Conservation (phyloP, 2,113 vertebrate genomes). For the Trogon surrucura region DNA sequence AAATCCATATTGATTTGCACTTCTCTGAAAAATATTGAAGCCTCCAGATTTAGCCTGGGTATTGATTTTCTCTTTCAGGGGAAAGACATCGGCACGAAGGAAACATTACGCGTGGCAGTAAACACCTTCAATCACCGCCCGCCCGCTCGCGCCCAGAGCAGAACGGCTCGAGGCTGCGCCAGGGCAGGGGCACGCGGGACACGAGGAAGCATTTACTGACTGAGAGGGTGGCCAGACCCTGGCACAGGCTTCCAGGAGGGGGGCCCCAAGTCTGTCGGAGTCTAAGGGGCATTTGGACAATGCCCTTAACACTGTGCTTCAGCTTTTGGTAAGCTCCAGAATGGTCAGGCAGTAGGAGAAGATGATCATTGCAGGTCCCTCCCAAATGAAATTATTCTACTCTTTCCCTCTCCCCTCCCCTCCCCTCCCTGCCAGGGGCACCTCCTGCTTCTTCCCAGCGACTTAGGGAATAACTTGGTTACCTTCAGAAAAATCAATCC, state of each 20-base stretch:
- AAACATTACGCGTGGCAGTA: slow-evolving; percentile 27
- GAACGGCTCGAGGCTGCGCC: neutral
- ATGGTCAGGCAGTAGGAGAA: accelerated
- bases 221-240: accelerated
- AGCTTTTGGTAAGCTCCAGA: neutral
- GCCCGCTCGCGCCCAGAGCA: neutral
- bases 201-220: neutral
- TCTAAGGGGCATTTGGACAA: neutral
- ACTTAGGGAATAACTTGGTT: neutral
- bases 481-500: neutral
- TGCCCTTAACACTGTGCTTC: neutral
- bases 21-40: slow-evolving; percentile 56
- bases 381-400: too few relatives aligned
- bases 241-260: neutral
- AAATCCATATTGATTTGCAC: slow-evolving; percentile 66
- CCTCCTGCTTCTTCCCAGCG: neutral
- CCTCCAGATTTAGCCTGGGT: slow-evolving; percentile 41
- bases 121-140: slow-evolving; percentile 28
- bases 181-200: neutral
- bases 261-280: neutral
- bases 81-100: slow-evolving; percentile 17
- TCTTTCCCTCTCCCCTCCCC: neutral
- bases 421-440: neutral
- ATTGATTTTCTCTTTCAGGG: slow-evolving; percentile 64
- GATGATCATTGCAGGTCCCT: accelerated